Evolutionary conservation across 2,888 invertebrate species (phyloP), one percentile per base, ranked within the genome.

Genomic region (Blera fallax): DNA sequence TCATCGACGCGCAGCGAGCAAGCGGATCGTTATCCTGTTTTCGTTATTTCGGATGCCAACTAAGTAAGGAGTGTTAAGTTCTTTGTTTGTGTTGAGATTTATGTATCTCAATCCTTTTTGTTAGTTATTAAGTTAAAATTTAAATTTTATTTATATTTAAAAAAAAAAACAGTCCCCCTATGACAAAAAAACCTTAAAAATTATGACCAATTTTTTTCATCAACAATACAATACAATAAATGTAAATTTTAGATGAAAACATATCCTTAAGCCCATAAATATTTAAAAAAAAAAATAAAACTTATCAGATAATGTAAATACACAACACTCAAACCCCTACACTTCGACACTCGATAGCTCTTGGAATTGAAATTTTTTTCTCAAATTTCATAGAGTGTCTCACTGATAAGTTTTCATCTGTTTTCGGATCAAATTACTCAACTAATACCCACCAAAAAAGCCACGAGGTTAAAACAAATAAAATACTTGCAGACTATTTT

Each of bases 401-500:
- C 45, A 69, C 64, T 80, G 74, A 80, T 74, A 78, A 65, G 60
- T 73, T 60, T 67, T 65, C 27, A 62, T 43, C 48, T 40, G 18
- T 54, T 77, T 81, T 85, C 37, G 85, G 81, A 85, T 84, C 74
- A 76, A 80, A 80, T 64, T 70, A 84, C 81, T 85, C 84, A 85
- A 85, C 80, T 64, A 70, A 60, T 81, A 85, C 85, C 85, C 81
- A 81, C 85, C 81, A 85, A 76, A 85, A 76, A 48, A 65, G 70
- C 81, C 81, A 81, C 4, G 64, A 76, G 81, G 72, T 81, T 77
- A 60, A 76, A 64, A 85, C 43, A 76, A 58, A 56, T 52, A 72
- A 76, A 67, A 81, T 67, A 85, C 81, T 81, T 81, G 76, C 81
- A 69, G 77, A 81, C 81, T 85, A 85, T 85, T 85, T 85, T 85